phyloP scores from a whole-genome alignment of 2,113 vertebrate species.

The Crotalus horridus region DNA sequence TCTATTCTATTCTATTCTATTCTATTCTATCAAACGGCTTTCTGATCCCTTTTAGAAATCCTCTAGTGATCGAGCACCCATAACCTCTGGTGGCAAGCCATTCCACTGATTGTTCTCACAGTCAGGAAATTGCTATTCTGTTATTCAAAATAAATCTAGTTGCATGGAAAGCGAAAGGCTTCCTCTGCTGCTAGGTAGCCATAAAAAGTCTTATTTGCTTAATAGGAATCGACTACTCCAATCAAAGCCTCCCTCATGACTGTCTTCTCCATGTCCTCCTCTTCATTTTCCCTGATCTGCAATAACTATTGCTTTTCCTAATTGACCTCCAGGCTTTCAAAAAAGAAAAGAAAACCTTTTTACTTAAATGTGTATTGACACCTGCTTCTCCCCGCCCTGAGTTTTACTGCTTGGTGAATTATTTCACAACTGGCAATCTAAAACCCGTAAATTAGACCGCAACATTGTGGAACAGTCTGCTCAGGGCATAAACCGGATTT shows the following conservation, averaged over 20 bases:
- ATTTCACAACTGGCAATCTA: slow-evolving; percentile 63
- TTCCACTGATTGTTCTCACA: no score
- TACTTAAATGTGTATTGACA: slow-evolving; percentile 77
- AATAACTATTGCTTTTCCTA: slow-evolving; percentile 51
- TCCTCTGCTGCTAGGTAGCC: slow-evolving; percentile 44
- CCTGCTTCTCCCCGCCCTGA: slow-evolving; percentile 2
- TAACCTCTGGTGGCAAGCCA: no score
- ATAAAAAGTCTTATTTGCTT: slow-evolving; percentile 54
- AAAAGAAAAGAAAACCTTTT: slow-evolving; percentile 54
- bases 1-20: no score
- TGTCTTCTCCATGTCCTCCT: background rate
- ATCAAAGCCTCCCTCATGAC: background rate
- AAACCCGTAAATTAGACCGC: slow-evolving; percentile 63
- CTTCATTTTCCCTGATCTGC: slow-evolving; percentile 37
- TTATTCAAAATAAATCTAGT: background rate
- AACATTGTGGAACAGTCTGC: slow-evolving; percentile 56
- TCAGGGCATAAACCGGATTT: slow-evolving; percentile 29
- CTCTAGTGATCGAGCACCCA: no score
- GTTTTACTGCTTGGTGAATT: slow-evolving; percentile 67
- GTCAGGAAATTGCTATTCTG: no score
- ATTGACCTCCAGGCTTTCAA: slow-evolving; percentile 62
- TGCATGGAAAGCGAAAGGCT: background rate
- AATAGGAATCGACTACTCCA: slow-evolving; percentile 45
- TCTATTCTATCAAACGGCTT: no score
- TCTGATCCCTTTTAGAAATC: no score